Evolutionary conservation across 2,113 vertebrate genomes (phyloP).

Genomic region (Amia ocellicauda): DNA sequence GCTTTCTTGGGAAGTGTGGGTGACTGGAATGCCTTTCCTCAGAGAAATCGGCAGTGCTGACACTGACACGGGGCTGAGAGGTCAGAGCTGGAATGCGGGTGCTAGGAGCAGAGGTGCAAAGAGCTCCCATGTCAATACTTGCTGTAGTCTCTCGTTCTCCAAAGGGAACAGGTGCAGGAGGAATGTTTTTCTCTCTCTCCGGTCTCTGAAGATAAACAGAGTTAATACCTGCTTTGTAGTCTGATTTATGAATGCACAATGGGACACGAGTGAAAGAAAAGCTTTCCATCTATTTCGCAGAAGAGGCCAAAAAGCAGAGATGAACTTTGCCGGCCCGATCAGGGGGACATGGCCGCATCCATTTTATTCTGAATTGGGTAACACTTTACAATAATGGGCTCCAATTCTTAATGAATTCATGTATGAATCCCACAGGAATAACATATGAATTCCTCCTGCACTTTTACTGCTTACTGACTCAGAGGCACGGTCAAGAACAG

Average conservation of each 20-base stretch:
- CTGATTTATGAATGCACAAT: constrained; percentile 19
- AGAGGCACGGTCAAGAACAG: no score
- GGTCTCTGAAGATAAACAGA: constrained; percentile 4
- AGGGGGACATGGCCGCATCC: no score
- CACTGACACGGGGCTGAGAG: not conserved
- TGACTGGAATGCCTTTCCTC: not conserved
- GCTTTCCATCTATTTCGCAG: no score
- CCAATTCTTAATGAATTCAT: no score
- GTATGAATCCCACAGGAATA: no score
- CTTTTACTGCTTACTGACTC: no score
- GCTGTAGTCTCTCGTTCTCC: not conserved
- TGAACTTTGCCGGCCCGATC: no score
- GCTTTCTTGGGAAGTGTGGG: not conserved
- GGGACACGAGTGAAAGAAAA: not conserved
- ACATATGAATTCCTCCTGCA: no score
- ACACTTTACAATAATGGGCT: no score
- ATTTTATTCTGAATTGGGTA: no score
- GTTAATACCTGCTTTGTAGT: constrained; percentile 2
- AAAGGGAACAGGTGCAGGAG: constrained; percentile 16
- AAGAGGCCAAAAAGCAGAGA: no score
- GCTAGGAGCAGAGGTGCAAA: not conserved
- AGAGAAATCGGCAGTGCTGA: not conserved
- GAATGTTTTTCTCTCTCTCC: not conserved
- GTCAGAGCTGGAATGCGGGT: constrained; percentile 13
- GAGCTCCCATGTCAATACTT: not conserved